Evolutionary conservation across 2,113 vertebrate species (phyloP), one percentile per base, ranked within the genome.

Genomic region (Noturus placidus): DNA sequence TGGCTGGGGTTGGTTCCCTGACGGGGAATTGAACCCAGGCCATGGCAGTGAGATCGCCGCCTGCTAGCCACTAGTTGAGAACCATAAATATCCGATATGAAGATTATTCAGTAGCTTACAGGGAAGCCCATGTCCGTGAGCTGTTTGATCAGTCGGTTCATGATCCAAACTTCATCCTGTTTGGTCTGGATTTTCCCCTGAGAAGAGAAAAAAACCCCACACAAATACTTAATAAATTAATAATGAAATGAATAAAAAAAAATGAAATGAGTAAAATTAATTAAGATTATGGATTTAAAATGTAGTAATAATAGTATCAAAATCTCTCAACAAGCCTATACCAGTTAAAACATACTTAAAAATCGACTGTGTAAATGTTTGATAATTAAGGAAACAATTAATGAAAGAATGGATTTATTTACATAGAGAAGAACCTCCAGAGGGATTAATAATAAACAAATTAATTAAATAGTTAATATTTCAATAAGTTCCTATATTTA

Each of bases 121-220:
- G 97, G 98, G 96, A 99, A 99, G 95, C 98, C 98, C 98, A 99
- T 99, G 94, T 99, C 98, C 88, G 97, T 99, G 93, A 99, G 98
- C 93, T 99, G 98, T 92, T 98, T 99, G 93, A 97, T 97, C 93
- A 99, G 97, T 91, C 98, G 97, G 91, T 95, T 97, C 97, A 99
- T 97, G 94, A 98, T 96, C 98, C 97, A 99, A 92, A 95, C 93
- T 91, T 99, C 98, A 88, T 99, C 97, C 93, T 97, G 96, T 94
- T 98, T 98, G 95, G 93, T 97, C 91, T 96, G 91, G 74, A 97
- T 96, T 93, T 98, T 99, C 92, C 94, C 96, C 97, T 99, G 88
- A 76, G 11, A 82, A 56, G 9, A 30, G 42, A 30, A 14, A 80
- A 61, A 57, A 86, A 85, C 59, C 2, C 61, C 61, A 63, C 61